Evolutionary conservation across 2,113 vertebrate species (phyloP).

Genomic region (Hippoglossus stenolepis): DNA sequence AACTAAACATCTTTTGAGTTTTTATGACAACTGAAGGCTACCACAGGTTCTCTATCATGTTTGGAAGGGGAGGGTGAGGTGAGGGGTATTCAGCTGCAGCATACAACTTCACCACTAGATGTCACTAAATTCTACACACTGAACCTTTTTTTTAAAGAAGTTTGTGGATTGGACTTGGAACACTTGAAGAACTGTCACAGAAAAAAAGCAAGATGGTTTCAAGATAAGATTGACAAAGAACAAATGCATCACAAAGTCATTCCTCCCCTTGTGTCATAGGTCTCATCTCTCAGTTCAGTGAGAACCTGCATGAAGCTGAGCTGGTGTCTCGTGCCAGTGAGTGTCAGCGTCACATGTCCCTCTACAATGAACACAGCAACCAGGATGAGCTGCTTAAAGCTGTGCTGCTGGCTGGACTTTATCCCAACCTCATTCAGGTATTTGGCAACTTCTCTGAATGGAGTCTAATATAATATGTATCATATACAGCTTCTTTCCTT

Average conservation of each 20-base stretch:
- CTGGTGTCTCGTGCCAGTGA: slow-evolving; percentile 83
- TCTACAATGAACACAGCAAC: slow-evolving; percentile 89
- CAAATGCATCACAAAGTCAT: neutral
- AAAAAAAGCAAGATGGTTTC: neutral
- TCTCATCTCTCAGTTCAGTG: slow-evolving; percentile 94
- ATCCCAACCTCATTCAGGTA: slow-evolving; percentile 98
- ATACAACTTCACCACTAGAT: too few species aligned
- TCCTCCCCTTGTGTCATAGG: slow-evolving; percentile 76
- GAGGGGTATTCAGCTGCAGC: too few species aligned
- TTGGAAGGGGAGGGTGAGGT: too few species aligned
- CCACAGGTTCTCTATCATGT: too few species aligned
- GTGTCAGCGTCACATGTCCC: slow-evolving; percentile 82
- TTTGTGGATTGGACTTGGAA: too few species aligned
- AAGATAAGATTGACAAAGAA: neutral
- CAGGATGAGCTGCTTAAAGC: slow-evolving; percentile 94
- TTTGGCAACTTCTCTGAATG: neutral
- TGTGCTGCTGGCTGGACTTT: slow-evolving; percentile 93
- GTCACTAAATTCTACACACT: too few species aligned
- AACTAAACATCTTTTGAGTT: too few species aligned
- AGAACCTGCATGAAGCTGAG: slow-evolving; percentile 89
- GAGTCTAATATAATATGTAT: neutral
- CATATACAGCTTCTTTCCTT: too few species aligned
- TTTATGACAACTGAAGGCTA: too few species aligned
- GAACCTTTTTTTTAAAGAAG: too few species aligned
- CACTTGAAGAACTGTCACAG: neutral